These are phyloP conservation scores for Automeris io DNA, from an alignment of 2,888 invertebrate species.

Conservation along the genomic window DNA sequence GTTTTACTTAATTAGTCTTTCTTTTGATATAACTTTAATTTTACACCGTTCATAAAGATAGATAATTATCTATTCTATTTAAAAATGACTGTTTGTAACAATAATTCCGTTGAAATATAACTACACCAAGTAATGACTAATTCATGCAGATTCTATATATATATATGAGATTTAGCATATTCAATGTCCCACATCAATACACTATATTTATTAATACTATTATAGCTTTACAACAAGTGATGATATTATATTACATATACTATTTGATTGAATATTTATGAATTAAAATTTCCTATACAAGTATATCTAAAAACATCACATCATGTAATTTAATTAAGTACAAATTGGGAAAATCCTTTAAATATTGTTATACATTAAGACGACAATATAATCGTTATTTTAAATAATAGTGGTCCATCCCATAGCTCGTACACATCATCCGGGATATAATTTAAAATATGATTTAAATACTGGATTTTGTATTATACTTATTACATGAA, in stretches of 20 bases:
- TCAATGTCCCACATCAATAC: background rate
- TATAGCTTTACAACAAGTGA: background rate
- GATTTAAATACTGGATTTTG: too few relatives aligned
- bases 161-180: background rate
- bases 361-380: too few relatives aligned
- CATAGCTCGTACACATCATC: too few relatives aligned
- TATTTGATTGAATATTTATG: too few relatives aligned
- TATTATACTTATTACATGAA: too few relatives aligned
- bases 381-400: too few relatives aligned
- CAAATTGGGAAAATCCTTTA: too few relatives aligned
- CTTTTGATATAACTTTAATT: background rate
- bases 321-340: background rate
- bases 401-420: too few relatives aligned
- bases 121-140: background rate
- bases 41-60: background rate
- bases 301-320: background rate
- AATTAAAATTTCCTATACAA: background rate
- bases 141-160: background rate
- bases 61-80: background rate
- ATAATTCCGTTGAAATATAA: too few relatives aligned
- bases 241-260: background rate
- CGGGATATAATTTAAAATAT: too few relatives aligned
- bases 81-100: too few relatives aligned
- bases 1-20: background rate
- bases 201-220: background rate